Percentiles rank a stretch among this genome's conserved stretches.
phyloP scores from a whole-genome alignment of 2,113 vertebrate genomes.

The Lagopus leucura region DNA sequence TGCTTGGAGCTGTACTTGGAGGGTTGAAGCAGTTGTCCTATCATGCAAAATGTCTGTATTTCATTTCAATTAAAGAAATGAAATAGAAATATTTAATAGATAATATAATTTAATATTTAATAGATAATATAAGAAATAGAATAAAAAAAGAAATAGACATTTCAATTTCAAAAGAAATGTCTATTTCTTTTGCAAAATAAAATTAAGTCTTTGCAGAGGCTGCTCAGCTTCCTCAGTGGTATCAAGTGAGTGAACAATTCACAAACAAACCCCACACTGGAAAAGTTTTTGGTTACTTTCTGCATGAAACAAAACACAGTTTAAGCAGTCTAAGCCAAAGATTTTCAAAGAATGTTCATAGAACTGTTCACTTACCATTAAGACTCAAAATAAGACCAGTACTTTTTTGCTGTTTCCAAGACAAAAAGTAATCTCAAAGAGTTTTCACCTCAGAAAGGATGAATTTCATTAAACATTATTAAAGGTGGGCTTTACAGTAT shows the following conservation, averaged over 20 bases:
- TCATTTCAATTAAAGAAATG: too few species aligned
- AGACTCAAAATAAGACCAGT: background rate
- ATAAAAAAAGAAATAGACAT: too few species aligned
- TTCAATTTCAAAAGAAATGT: too few species aligned
- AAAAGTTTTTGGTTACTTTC: background rate
- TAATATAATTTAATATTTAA: too few species aligned
- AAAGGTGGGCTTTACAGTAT: background rate
- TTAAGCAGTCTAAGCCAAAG: background rate
- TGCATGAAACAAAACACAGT: background rate
- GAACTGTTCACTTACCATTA: background rate
- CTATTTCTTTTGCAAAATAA: background rate
- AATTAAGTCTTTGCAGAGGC: background rate
- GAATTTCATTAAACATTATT: background rate
- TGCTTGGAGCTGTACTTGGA: background rate
- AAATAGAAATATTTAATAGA: too few species aligned
- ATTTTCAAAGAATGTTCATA: background rate
- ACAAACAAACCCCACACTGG: accelerated
- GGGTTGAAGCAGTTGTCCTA: background rate
- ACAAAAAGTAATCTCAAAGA: background rate
- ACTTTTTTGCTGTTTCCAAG: background rate
- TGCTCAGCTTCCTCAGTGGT: background rate
- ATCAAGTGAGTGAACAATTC: background rate
- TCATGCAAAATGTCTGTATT: background rate
- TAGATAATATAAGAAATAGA: too few species aligned
- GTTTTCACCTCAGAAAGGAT: background rate